Evolutionary conservation across 37 sponge, comb jelly and placozoan genomes (phyloP).

Genomic region (Spongilla lacustris): DNA sequence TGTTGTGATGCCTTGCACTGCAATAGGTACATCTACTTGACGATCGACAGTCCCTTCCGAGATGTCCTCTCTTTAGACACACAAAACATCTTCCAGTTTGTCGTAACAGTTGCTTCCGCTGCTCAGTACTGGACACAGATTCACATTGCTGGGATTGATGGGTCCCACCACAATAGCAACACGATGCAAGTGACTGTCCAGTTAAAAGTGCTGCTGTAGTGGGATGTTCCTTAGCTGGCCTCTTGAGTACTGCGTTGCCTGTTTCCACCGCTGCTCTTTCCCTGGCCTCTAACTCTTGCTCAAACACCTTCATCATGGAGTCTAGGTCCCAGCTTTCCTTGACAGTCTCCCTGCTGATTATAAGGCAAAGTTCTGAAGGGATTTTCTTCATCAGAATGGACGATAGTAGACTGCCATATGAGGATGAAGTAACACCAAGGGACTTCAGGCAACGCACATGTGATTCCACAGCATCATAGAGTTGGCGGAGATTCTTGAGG

Average conservation of each 20-base stretch:
- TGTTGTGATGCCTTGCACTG: conserved; percentile 22
- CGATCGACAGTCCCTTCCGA: conserved; percentile 32
- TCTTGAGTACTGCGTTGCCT: too few species aligned
- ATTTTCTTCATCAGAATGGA: conserved; percentile 1
- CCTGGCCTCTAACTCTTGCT: conserved; percentile 13
- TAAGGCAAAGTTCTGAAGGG: conserved; percentile 12
- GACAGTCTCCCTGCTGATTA: conserved; percentile 16
- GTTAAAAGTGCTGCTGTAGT: conserved; percentile 14
- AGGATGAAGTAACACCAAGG: conserved; percentile 13
- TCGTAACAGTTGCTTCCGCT: conserved; percentile 40
- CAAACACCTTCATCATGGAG: background rate
- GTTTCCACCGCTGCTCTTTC: conserved; percentile 24
- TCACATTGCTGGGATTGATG: conserved; percentile 19
- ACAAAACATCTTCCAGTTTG: conserved; percentile 45
- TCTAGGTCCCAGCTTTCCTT: conserved; percentile 33
- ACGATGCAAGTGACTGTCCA: background rate
- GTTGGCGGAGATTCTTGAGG: conserved; percentile 9
- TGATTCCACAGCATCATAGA: conserved; percentile 13
- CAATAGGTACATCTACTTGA: conserved; percentile 9
- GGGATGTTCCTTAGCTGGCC: conserved; percentile 10
- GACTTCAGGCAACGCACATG: conserved; percentile 27
- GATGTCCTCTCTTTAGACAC: conserved; percentile 43
- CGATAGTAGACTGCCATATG: conserved; percentile 33
- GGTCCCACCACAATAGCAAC: conserved; percentile 39
- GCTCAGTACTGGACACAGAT: background rate